phyloP scores from a whole-genome alignment of 2,888 invertebrate species.

The Nesidiocoris tenuis region DNA sequence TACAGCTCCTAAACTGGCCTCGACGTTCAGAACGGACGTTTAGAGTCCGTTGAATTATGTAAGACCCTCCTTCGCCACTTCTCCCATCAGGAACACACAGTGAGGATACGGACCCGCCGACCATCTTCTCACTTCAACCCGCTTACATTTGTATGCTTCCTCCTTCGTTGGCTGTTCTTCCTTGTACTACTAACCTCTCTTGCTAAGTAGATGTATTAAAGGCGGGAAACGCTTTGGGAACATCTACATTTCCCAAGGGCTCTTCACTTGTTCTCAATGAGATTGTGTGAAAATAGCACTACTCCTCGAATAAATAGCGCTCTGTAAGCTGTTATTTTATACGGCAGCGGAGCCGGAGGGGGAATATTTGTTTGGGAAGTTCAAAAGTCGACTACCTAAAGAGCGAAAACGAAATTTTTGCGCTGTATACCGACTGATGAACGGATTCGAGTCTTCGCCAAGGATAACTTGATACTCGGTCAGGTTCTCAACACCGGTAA shows the following conservation, averaged over 20 bases:
- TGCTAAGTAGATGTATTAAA: slow-evolving; percentile 9
- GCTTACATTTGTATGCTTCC: slow-evolving; percentile 30
- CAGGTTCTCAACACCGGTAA: too few species aligned
- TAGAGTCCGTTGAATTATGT: slow-evolving; percentile 26
- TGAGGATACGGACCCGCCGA: neutral
- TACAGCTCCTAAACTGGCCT: neutral
- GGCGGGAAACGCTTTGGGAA: neutral
- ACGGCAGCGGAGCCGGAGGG: too few species aligned
- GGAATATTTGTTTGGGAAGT: too few species aligned
- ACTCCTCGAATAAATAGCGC: neutral
- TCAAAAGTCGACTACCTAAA: too few species aligned
- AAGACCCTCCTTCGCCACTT: neutral
- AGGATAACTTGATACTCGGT: too few species aligned
- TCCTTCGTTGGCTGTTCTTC: neutral
- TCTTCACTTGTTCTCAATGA: neutral
- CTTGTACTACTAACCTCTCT: neutral
- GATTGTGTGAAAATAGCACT: neutral
- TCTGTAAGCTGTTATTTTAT: neutral
- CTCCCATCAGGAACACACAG: neutral
- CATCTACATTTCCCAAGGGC: neutral
- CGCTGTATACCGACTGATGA: too few species aligned
- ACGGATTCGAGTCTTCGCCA: too few species aligned
- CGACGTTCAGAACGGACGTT: slow-evolving; percentile 7
- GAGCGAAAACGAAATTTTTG: too few species aligned
- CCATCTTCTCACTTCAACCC: neutral